phyloP scores from a whole-genome alignment of 1,140 invertebrate genomes.

The Plodia interpunctella region DNA sequence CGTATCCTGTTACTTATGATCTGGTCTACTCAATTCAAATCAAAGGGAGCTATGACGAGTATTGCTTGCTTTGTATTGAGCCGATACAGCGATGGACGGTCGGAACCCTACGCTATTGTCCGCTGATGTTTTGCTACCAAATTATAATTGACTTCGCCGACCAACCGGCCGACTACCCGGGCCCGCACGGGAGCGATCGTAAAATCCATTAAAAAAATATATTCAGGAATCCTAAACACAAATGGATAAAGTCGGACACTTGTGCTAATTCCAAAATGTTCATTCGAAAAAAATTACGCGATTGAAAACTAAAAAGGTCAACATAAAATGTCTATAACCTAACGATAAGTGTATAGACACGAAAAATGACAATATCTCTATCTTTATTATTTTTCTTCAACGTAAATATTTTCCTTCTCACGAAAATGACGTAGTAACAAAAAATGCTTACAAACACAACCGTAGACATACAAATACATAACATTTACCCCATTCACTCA shows the following conservation, averaged over 20 bases:
- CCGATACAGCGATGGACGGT: conserved; percentile 20
- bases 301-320: conserved; percentile 32
- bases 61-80: conserved; percentile 24
- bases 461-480: conserved; percentile 34
- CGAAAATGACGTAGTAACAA: conserved; percentile 50
- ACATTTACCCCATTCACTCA: conserved; percentile 15
- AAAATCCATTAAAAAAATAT: conserved; percentile 45
- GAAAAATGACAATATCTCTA: conserved; percentile 27
- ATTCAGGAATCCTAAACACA: conserved; percentile 35
- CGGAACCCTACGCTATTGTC: conserved; percentile 13
- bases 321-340: conserved; percentile 22
- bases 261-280: conserved; percentile 37
- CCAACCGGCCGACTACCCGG: conserved; percentile 16
- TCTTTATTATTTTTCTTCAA: conserved; percentile 28
- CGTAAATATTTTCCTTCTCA: conserved; percentile 37
- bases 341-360: conserved; percentile 26
- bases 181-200: conserved; percentile 26
- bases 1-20: conserved; percentile 19
- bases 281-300: conserved; percentile 29
- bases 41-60: conserved; percentile 16
- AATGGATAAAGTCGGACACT: conserved; percentile 27
- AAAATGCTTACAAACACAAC: conserved; percentile 54
- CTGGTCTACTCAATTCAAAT: conserved; percentile 12
- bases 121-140: conserved; percentile 7
- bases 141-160: conserved; percentile 24